phyloP scores from a whole-genome alignment of 2,113 vertebrate species.

The Catharus fuscescens region DNA sequence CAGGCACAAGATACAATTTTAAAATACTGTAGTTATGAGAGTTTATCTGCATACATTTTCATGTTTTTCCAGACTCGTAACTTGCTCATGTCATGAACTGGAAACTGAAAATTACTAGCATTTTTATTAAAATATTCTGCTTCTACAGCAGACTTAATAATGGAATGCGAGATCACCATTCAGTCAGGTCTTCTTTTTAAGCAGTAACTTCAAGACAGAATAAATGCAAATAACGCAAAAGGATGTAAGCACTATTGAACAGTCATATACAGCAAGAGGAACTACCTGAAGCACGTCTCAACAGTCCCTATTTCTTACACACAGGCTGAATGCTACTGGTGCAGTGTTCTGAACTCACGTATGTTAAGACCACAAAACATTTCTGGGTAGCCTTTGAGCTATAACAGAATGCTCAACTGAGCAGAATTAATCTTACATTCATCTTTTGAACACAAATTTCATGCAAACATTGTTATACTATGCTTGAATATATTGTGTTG shows the following conservation, averaged over 20 bases:
- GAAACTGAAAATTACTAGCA: not conserved
- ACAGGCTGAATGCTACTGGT: not conserved
- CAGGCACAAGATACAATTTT: not conserved
- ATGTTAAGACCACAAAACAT: not conserved
- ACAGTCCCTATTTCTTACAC: not conserved
- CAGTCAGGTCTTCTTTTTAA: not conserved
- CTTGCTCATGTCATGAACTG: not conserved
- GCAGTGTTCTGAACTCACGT: not conserved
- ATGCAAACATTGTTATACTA: not conserved
- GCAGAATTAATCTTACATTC: not conserved
- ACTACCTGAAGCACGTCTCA: not conserved
- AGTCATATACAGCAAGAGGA: not conserved
- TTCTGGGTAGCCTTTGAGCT: not conserved
- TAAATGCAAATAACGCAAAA: not conserved
- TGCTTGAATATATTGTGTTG: not conserved
- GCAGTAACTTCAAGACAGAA: not conserved
- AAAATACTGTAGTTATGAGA: not conserved
- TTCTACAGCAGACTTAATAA: not conserved
- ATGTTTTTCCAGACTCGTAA: not conserved
- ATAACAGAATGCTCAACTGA: not conserved
- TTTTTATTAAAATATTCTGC: not conserved
- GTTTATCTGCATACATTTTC: not conserved
- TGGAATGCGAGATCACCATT: not conserved
- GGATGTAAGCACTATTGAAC: not conserved
- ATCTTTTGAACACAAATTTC: not conserved